Evolutionary conservation across 2,888 invertebrate genomes (phyloP).

Genomic region (Agrochola macilenta): DNA sequence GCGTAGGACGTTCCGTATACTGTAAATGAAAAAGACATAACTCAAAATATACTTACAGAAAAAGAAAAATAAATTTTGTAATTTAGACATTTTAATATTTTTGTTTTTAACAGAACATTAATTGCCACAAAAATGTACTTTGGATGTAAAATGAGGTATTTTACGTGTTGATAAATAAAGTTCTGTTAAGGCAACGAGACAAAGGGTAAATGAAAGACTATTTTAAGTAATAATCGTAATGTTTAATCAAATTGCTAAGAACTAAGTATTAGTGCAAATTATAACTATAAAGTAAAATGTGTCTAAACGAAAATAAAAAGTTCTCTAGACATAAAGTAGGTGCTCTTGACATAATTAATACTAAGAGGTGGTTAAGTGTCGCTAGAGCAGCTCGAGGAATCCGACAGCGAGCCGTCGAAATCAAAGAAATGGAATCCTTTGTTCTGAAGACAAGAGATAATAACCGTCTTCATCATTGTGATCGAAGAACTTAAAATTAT

Average conservation of each 20-base stretch:
- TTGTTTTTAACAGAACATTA: not conserved
- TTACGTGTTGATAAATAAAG: not conserved
- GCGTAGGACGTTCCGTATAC: not conserved
- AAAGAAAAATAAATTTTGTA: not conserved
- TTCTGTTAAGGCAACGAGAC: not conserved
- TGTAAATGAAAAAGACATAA: slow-evolving; percentile 27
- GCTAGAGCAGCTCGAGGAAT: slow-evolving; percentile 25
- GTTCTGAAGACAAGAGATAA: slow-evolving; percentile 50
- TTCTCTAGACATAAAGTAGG: slow-evolving; percentile 13
- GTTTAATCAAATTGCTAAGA: slow-evolving; percentile 38
- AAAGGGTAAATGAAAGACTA: slow-evolving; percentile 36
- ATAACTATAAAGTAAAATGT: slow-evolving; percentile 6
- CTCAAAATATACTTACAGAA: not conserved
- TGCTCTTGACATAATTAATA: slow-evolving; percentile 7
- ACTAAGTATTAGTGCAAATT: slow-evolving; percentile 8
- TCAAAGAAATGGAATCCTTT: slow-evolving; percentile 13
- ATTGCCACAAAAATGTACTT: not conserved
- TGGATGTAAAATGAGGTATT: not conserved
- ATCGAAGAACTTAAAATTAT: slow-evolving; percentile 1
- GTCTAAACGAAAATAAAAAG: slow-evolving; percentile 24
- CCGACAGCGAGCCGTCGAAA: slow-evolving; percentile 19
- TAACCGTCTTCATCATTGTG: not conserved
- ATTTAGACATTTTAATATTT: not conserved
- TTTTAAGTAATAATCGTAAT: slow-evolving; percentile 2
- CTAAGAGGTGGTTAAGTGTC: slow-evolving; percentile 16